phyloP scores from a whole-genome alignment of 37 sponge, comb jelly and placozoan species.

The Halisarca cf. caerulea region DNA sequence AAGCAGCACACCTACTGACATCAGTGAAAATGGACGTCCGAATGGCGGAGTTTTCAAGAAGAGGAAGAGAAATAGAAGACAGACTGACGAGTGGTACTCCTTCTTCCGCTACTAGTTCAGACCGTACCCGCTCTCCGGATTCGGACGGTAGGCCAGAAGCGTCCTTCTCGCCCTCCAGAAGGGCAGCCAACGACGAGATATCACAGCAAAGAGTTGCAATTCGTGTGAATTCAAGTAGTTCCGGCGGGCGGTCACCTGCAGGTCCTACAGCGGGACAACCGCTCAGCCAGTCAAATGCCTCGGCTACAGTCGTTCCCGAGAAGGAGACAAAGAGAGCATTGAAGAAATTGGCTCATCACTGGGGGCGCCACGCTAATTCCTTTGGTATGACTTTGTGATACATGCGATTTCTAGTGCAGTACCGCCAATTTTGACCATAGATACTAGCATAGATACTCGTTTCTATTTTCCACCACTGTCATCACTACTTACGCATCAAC shows the following conservation, averaged over 20 bases:
- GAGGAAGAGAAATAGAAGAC: not conserved
- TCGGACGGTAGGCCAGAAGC: not conserved
- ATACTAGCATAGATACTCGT: no score
- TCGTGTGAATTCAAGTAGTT: not conserved
- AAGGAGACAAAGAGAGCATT: not conserved
- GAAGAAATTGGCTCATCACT: conserved; percentile 11
- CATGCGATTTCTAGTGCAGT: no score
- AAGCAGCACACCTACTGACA: conserved; percentile 48
- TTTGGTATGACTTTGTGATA: not conserved
- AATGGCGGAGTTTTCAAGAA: not conserved
- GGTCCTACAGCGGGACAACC: not conserved
- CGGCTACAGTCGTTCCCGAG: not conserved
- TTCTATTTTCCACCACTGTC: no score
- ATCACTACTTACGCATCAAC: no score
- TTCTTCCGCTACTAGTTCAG: conserved; percentile 18
- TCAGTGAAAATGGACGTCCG: not conserved
- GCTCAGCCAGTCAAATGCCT: not conserved
- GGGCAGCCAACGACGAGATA: not conserved
- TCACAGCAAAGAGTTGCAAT: not conserved
- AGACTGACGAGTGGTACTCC: not conserved
- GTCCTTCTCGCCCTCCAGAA: not conserved
- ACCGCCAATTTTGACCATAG: no score
- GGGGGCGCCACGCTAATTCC: conserved; percentile 7
- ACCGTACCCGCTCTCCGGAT: not conserved
- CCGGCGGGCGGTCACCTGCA: not conserved